Base-by-base conservation (phyloP, 2,888 invertebrate genomes). In the Spodoptera littoralis region DNA sequence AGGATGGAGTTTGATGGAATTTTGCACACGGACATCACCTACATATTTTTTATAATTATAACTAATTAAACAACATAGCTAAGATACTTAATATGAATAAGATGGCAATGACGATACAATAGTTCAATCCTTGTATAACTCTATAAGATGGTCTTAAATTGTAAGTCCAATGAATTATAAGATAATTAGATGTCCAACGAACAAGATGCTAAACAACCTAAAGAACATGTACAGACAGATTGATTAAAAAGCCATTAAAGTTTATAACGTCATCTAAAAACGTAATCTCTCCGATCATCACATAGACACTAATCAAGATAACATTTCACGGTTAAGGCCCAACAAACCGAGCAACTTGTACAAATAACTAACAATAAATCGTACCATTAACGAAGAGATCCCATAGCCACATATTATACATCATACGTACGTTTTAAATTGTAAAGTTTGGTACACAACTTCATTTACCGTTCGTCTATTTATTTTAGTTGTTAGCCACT, bases 391-490 rank as follows among this genome's bases (percentile, higher is more conserved):
- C 83, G 75, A 87, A 80, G 82, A 83, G 82, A 74, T 54, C 65
- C 65, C 80, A 76, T 79, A 77, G 80, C 80, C 83, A 79, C 79
- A 81, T 80, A 82, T 82, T 83, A 86, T 82, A 82, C 84, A 80
- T 82, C 75, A 76, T 80, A 67, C 53, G 47, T 51, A 63, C 61
- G 55, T 69, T 67, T 68, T 65, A 77, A 71, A 76, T 76, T 77
- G 81, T 83, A 78, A 81, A 79, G 72, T 81, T 75, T 80, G 79
- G 81, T 82, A 83, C 85, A 89, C 88, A 88, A 83, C 90, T 90
- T 90, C 87, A 89, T 92, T 90, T 91, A 91, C 91, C 90, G 90
- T 92, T 90, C 84, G 83, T 79, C 89, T 90, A 92, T 92, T 91
- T 92, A 92, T 91, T 90, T 90, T 83, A 85, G 87, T 89, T 89